Evolutionary conservation across 2,888 invertebrate genomes (phyloP), one percentile per base, ranked within the genome.

Genomic region (Anoplius nigerrimus): DNA sequence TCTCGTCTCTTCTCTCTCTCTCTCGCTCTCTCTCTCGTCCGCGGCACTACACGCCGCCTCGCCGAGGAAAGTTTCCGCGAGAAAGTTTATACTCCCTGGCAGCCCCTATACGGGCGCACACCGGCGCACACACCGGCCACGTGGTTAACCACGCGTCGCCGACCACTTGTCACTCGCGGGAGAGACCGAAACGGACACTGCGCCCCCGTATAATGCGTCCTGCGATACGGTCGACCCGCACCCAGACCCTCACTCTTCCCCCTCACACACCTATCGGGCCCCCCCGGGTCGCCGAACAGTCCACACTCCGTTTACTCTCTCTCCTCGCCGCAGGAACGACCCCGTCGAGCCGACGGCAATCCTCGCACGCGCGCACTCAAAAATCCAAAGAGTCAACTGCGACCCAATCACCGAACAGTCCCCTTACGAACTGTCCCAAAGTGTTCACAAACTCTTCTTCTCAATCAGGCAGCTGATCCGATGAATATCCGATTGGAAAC

Each of bases 101-200:
- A 56, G n/a, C 60, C 21, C n/a, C 16, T 18, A 15, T 20, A n/a
- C 6, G 27, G n/a, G 34, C 43, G 52, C 64, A 69, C 62, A 70
- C 66, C 62, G 66, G 66, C 58, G 52, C 51, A 42, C 48, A 56
- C 42, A 57, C 55, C 54, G 42, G 45, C 73, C 79, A 79, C 79
- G 79, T 79, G 79, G 71, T 63, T 72, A n/a, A 48, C 70, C 69
- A 58, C 71, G 72, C 69, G 66, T 69, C 59, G 22, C 68, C 58
- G 55, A 72, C 55, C 75, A 75, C 68, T 65, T 58, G 67, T 74
- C 74, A 74, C 74, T 64, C 71, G 55, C 67, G 64, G n/a, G n/a
- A n/a, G n/a, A 52, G 27, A 56, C 43, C 42, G 53, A 58, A 58
- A 48, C 58, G 34, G 24, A 46, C 43, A 34, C 42, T 21, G 56